phyloP scores from a whole-genome alignment of 2,888 invertebrate genomes.

The Drosophila conformis region DNA sequence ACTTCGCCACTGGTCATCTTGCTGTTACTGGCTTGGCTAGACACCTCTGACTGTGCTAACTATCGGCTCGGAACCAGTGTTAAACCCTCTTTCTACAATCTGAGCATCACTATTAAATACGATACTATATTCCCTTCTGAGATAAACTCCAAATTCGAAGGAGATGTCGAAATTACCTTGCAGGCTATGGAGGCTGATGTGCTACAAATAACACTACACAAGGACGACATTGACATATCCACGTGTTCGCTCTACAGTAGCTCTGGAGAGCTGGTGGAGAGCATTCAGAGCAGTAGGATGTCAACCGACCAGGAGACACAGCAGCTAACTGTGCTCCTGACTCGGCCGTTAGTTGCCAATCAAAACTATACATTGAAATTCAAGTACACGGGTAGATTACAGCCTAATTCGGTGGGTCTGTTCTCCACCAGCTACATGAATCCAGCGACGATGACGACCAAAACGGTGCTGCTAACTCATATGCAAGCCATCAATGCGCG shows the following conservation, averaged over 20 bases:
- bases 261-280: constrained; percentile 31
- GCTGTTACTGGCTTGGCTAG: constrained; percentile 27
- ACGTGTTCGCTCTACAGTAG: constrained; percentile 48
- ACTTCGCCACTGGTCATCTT: constrained; percentile 12
- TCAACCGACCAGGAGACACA: constrained; percentile 77
- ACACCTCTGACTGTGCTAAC: constrained; percentile 28
- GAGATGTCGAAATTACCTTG: constrained; percentile 85
- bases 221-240: constrained; percentile 67
- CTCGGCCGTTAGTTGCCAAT: constrained; percentile 74
- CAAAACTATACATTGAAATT: constrained; percentile 85
- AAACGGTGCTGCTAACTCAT: constrained; percentile 87
- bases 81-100: constrained; percentile 86
- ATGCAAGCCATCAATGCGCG: constrained; percentile 89
- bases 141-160: constrained; percentile 71
- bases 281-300: constrained; percentile 27
- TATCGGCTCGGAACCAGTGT: constrained; percentile 83
- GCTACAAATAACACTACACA: constrained; percentile 85
- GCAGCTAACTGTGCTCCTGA: constrained; percentile 85
- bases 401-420: constrained; percentile 77
- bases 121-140: constrained; percentile 58
- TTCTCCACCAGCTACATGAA: constrained; percentile 73
- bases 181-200: constrained; percentile 83
- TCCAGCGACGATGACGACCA: constrained; percentile 43
- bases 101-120: constrained; percentile 84
- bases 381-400: constrained; percentile 85